phyloP scores from a whole-genome alignment of 2,113 vertebrate genomes.

The Mellivora capensis region DNA sequence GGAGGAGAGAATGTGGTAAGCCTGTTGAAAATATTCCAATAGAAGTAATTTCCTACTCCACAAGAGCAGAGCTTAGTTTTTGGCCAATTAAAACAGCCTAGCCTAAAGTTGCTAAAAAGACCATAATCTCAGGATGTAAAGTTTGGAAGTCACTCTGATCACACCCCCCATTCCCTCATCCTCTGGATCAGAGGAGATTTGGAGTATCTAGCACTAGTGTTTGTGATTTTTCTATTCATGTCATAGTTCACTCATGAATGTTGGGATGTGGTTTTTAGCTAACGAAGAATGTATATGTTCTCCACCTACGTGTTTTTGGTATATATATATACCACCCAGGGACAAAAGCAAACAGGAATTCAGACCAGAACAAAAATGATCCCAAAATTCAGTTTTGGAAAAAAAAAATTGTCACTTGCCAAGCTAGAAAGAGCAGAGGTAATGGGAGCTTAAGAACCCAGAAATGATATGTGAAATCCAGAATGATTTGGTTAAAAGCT shows the following conservation, averaged over 20 bases:
- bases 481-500: background rate
- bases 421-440: background rate
- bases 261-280: background rate
- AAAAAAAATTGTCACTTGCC: background rate
- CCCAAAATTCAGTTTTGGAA: background rate
- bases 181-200: background rate
- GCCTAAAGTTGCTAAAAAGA: background rate
- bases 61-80: background rate
- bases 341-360: background rate
- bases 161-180: background rate
- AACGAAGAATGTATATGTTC: background rate
- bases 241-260: background rate
- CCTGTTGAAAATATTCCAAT: background rate
- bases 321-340: background rate
- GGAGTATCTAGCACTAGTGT: background rate
- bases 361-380: background rate
- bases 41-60: background rate
- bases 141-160: background rate
- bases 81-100: background rate
- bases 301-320: no score
- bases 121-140: background rate
- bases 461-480: background rate
- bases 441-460: background rate
- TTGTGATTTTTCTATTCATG: background rate
- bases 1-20: background rate